A percentile compares a stretch with the other conserved stretches of the same genome.
Evolutionary conservation across 2,797 vertebrate species (phyloP).

Genomic region (Alfaro cultratus): DNA sequence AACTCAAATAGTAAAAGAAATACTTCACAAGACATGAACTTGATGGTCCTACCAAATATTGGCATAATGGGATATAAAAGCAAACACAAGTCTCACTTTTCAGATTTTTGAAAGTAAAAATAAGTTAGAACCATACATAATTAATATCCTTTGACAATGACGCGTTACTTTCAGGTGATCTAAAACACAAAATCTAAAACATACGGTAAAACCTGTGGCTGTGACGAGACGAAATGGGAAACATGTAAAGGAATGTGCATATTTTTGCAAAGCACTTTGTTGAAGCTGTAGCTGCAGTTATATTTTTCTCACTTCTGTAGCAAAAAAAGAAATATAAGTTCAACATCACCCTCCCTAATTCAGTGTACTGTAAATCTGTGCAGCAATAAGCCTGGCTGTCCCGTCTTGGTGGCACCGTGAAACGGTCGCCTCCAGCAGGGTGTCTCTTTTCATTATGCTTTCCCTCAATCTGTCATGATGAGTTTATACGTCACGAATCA

Average conservation of each 20-base stretch:
- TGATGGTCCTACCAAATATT: neutral
- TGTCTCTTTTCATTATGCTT: slow-evolving; percentile 76
- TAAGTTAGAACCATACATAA: neutral
- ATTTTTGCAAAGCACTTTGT: neutral
- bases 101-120: neutral
- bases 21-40: neutral
- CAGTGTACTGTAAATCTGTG: slow-evolving; percentile 45
- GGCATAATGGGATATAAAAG: neutral
- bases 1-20: neutral
- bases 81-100: neutral
- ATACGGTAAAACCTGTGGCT: neutral
- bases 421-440: slow-evolving; percentile 50
- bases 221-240: neutral
- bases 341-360: slow-evolving; percentile 53
- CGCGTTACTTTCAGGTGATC: neutral
- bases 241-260: neutral
- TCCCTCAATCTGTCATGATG: slow-evolving; percentile 65
- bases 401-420: slow-evolving; percentile 42
- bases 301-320: slow-evolving; percentile 33
- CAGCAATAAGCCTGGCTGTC: slow-evolving; percentile 56
- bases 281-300: slow-evolving; percentile 10
- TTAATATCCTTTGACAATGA: neutral
- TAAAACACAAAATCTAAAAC: slow-evolving; percentile 4
- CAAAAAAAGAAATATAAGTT: slow-evolving; percentile 53
- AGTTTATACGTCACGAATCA: slow-evolving; percentile 68